A percentile compares a stretch with the other conserved stretches of the same genome.
These are phyloP conservation scores for Megaptera novaeangliae DNA, from an alignment of 2,113 vertebrate species.

Conservation along the genomic window DNA sequence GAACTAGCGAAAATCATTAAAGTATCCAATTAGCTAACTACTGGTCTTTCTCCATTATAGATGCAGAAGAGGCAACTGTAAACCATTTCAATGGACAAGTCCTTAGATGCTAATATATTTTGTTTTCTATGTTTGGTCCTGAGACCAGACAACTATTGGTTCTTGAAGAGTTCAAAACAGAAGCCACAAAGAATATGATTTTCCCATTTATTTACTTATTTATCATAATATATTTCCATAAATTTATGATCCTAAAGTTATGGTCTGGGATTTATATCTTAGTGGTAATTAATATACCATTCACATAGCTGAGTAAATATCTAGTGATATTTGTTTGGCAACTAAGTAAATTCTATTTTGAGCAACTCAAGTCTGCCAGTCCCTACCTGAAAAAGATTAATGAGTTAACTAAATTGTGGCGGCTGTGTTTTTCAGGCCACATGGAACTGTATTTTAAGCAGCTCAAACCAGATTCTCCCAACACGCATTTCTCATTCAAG, in stretches of 20 bases:
- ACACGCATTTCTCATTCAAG: background rate
- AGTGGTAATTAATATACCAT: background rate
- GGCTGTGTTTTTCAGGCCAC: background rate
- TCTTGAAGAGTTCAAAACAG: background rate
- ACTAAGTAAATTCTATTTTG: constrained; percentile 31
- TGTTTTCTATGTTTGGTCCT: background rate
- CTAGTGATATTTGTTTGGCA: background rate
- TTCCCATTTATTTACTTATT: background rate
- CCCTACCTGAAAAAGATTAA: constrained; percentile 14
- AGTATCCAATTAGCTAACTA: background rate
- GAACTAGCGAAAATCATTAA: background rate
- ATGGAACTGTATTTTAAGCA: constrained; percentile 5
- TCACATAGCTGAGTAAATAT: background rate
- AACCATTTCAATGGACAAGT: background rate
- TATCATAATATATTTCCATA: constrained; percentile 7
- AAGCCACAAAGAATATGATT: background rate
- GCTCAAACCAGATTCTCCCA: background rate
- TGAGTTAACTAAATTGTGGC: background rate
- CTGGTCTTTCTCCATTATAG: background rate
- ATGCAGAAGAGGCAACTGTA: background rate
- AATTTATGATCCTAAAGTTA: background rate
- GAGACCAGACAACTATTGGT: background rate
- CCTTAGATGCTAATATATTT: background rate
- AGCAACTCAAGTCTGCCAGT: background rate
- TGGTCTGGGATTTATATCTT: background rate